phyloP scores from a whole-genome alignment of 2,113 vertebrate species.

The Corythaeola cristata region DNA sequence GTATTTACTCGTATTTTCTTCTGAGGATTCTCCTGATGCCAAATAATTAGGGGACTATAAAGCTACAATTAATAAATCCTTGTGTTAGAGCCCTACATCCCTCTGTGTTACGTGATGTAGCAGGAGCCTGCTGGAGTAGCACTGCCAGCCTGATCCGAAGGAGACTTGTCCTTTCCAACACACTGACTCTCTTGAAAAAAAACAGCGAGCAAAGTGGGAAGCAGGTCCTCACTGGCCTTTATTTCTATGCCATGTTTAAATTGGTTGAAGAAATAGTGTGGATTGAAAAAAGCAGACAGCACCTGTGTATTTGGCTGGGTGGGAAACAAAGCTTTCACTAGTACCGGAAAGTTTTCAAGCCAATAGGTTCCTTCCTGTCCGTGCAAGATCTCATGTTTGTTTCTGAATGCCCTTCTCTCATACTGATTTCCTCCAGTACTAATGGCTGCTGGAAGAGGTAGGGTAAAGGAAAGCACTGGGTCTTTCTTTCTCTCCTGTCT shows the following conservation, averaged over 20 bases:
- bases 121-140: not conserved
- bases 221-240: not conserved
- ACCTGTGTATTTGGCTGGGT: slow-evolving; percentile 11
- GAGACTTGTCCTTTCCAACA: not conserved
- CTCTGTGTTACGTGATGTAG: not conserved
- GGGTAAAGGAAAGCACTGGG: not conserved
- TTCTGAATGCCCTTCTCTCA: not conserved
- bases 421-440: not conserved
- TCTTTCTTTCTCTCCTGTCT: not conserved
- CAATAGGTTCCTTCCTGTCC: slow-evolving; percentile 61
- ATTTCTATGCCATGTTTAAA: not conserved
- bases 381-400: not conserved
- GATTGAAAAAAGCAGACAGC: not conserved
- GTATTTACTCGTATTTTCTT: not conserved
- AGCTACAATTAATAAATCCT: not conserved
- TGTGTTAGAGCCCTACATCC: not conserved
- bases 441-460: not conserved
- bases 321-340: slow-evolving; percentile 49
- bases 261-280: not conserved
- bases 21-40: not conserved
- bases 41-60: not conserved
- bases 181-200: not conserved
- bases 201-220: not conserved
- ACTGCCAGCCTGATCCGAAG: not conserved
- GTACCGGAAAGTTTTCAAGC: slow-evolving; percentile 48